Evolutionary conservation across 1,140 invertebrate genomes (phyloP).

Genomic region (Paramacrobiotus metropolitanus): DNA sequence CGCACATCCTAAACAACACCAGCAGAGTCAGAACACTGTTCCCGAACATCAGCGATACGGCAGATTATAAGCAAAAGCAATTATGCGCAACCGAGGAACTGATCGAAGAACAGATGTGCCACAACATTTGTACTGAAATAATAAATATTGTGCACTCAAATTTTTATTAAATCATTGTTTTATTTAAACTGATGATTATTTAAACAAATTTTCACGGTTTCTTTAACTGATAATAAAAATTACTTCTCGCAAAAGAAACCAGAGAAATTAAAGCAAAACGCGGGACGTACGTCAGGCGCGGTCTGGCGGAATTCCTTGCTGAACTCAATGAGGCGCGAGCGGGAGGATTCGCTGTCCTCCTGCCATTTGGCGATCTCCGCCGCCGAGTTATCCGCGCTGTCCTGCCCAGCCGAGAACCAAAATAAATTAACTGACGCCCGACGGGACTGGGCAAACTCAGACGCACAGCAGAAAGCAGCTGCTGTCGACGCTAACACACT

Average conservation of each 20-base stretch:
- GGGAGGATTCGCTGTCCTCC: slow-evolving; percentile 29
- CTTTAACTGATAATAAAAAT: not conserved
- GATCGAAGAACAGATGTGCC: not conserved
- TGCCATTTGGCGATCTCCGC: slow-evolving; percentile 28
- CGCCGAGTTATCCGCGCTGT: slow-evolving; percentile 29
- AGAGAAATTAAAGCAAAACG: not conserved
- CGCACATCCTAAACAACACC: slow-evolving; percentile 24
- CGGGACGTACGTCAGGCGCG: slow-evolving; percentile 25
- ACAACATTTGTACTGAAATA: not conserved
- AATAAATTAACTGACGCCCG: no score
- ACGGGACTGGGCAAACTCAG: no score
- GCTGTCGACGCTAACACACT: no score
- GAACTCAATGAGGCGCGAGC: slow-evolving; percentile 28
- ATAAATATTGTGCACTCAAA: no score
- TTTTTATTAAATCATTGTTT: not conserved
- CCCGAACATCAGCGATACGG: no score
- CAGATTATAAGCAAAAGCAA: no score
- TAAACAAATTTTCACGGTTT: not conserved
- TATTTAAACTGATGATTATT: not conserved
- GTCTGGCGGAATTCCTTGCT: slow-evolving; percentile 31
- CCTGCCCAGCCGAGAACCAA: no score
- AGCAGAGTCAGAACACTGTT: slow-evolving; percentile 6
- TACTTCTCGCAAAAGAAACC: not conserved
- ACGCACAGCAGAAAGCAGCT: no score
- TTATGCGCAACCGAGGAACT: no score